These are phyloP conservation scores for Patella pellucida DNA, from an alignment of 2,888 invertebrate species.

Conservation along the genomic window DNA sequence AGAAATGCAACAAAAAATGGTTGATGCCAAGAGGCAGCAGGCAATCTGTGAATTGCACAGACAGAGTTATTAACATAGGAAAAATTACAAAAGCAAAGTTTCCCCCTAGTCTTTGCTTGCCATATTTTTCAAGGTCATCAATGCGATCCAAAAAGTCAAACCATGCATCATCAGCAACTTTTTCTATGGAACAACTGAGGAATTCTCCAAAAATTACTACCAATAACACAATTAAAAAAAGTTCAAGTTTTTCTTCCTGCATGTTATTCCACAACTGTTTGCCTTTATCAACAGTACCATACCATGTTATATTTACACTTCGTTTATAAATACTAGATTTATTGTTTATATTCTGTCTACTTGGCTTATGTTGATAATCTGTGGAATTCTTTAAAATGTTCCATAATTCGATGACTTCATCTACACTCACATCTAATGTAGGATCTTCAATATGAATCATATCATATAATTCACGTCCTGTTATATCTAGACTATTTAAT, in stretches of 20 bases:
- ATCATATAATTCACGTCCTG: background rate
- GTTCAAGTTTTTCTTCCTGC: slow-evolving; percentile 41
- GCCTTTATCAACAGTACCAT: background rate
- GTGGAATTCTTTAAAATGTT: background rate
- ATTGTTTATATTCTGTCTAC: background rate
- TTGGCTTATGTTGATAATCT: background rate
- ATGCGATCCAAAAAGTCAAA: slow-evolving; percentile 66
- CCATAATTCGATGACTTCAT: background rate
- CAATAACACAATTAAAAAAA: slow-evolving; percentile 56
- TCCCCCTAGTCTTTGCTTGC: slow-evolving; percentile 62
- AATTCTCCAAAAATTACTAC: slow-evolving; percentile 61
- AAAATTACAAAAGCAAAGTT: slow-evolving; percentile 60
- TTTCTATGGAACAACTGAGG: slow-evolving; percentile 58
- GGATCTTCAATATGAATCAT: background rate
- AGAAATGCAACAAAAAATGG: slow-evolving; percentile 64
- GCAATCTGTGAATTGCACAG: slow-evolving; percentile 63
- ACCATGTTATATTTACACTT: background rate
- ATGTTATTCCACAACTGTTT: slow-evolving; percentile 28
- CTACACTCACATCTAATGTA: background rate
- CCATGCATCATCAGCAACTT: slow-evolving; percentile 67
- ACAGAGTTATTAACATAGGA: slow-evolving; percentile 53
- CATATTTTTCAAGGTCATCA: slow-evolving; percentile 66
- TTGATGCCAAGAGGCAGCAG: slow-evolving; percentile 55
- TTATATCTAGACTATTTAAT: background rate
- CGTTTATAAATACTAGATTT: background rate